These are phyloP conservation scores for Zophobas morio DNA, from an alignment of 1,140 invertebrate species.

Conservation along the genomic window DNA sequence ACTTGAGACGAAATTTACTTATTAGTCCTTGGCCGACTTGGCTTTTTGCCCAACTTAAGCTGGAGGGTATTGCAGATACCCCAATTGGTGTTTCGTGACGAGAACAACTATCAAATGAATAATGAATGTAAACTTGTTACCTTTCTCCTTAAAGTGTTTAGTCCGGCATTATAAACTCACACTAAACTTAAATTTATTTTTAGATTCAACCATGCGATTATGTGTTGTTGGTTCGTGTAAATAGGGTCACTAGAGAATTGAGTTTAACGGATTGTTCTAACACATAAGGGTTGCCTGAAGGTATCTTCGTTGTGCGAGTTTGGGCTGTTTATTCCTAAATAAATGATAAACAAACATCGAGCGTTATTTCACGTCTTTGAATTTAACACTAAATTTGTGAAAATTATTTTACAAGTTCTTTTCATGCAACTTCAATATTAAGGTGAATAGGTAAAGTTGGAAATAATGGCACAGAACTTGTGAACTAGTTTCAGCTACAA, in stretches of 20 bases:
- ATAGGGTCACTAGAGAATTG: background rate
- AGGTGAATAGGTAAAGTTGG: no score
- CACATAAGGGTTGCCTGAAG: no score
- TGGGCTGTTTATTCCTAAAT: no score
- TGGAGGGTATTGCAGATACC: slow-evolving; percentile 19
- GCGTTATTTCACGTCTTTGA: no score
- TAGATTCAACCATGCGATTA: background rate
- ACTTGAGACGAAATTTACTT: background rate
- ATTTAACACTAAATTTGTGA: no score
- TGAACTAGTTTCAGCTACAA: no score
- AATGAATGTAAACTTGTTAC: slow-evolving; percentile 32
- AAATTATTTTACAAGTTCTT: no score
- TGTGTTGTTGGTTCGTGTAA: background rate
- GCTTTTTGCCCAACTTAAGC: slow-evolving; percentile 21
- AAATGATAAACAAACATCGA: no score
- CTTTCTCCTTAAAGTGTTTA: slow-evolving; percentile 23
- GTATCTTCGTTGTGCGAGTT: no score
- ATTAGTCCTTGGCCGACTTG: slow-evolving; percentile 22
- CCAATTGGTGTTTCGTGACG: slow-evolving; percentile 21
- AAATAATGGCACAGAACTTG: no score
- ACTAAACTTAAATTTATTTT: slow-evolving; percentile 10
- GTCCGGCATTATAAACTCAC: slow-evolving; percentile 17
- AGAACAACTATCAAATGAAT: slow-evolving; percentile 32
- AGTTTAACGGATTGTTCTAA: background rate
- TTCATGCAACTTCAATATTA: no score